Base-by-base conservation (phyloP, 2,888 invertebrate species). In the Agonopterix heracliana region DNA sequence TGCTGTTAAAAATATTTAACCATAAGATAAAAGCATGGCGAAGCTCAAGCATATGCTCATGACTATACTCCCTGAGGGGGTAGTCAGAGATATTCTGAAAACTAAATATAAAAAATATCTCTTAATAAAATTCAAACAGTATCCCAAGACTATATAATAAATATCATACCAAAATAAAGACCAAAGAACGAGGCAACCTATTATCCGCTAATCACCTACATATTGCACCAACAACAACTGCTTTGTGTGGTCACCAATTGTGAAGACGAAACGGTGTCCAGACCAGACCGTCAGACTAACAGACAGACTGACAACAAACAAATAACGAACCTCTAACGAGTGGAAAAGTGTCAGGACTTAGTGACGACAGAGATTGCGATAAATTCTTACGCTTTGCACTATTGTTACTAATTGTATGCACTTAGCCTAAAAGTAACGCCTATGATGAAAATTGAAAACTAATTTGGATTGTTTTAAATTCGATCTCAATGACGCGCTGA, bases 251-350 rank as follows among this genome's bases (percentile, higher is more conserved):
- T 52, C 66, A 70, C 68, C 80, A 75, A 78, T 78, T 74, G 74
- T 71, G 54, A 57, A 59, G 60, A 68, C 66, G 62, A 64, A 62
- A 57, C 64, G 53, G 57, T 62, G 57, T 61, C 58, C 52, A 47
- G 60, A n/a, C 11, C 34, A 13, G 41, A 34, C 11, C 45, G 46
- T 70, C 66, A 63, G 68, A 69, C 66, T 48, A 66, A 72, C 67
- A 64, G 72, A 68, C 69, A 62, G 75, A 74, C 68, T 75, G 83
- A 81, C 86, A 80, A 76, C 72, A 74, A 82, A 85, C 86, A 86
- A 85, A 85, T 82, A 81, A 85, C 81, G 79, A 79, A 68, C 64
- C 71, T 64, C 71, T 87, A 87, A 87, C 87, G 79, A 87, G 80
- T 72, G 69, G 74, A 79, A 77, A 81, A 77, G 85, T 82, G 86